Evolutionary conservation across 1,140 invertebrate genomes (phyloP).

Genomic region (Macrobrachium rosenbergii): DNA sequence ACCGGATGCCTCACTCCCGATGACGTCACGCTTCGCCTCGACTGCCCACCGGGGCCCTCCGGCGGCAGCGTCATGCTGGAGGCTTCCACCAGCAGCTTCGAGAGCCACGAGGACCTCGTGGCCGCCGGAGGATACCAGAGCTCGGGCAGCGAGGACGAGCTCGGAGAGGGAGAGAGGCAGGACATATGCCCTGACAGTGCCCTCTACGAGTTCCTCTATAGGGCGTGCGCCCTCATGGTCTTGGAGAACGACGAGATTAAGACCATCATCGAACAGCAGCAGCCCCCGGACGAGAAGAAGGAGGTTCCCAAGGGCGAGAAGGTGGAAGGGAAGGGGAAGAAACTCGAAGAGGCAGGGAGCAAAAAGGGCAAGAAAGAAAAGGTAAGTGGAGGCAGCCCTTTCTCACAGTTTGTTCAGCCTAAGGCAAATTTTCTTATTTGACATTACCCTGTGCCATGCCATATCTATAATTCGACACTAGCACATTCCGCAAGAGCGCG

Average conservation of each 20-base stretch:
- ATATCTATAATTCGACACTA: too few species aligned
- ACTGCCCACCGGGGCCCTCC: not conserved
- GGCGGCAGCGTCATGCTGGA: conserved; percentile 40
- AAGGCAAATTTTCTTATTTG: not conserved
- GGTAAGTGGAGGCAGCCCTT: not conserved
- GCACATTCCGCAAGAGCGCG: too few species aligned
- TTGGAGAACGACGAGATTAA: conserved; percentile 64
- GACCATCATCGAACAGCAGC: conserved; percentile 51
- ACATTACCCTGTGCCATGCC: too few species aligned
- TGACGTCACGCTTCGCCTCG: not conserved
- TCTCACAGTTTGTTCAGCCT: too few species aligned
- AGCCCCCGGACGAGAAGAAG: conserved; percentile 12
- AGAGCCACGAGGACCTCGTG: conserved; percentile 48
- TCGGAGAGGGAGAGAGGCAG: conserved; percentile 19
- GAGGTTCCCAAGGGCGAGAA: not conserved
- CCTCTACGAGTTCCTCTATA: conserved; percentile 63
- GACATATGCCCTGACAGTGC: conserved; percentile 55
- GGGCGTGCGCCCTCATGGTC: conserved; percentile 62
- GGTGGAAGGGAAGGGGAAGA: conserved; percentile 10
- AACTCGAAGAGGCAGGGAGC: too few species aligned
- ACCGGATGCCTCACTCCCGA: conserved; percentile 32
- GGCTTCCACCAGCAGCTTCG: conserved; percentile 53
- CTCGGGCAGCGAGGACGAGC: conserved; percentile 55
- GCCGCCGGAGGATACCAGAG: conserved; percentile 40
- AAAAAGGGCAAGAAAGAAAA: conserved; percentile 22